A percentile compares a stretch with the other conserved stretches of the same genome.
Conservation (phyloP, 1,140 invertebrate species). For the honey bee (Apis mellifera) region DNA sequence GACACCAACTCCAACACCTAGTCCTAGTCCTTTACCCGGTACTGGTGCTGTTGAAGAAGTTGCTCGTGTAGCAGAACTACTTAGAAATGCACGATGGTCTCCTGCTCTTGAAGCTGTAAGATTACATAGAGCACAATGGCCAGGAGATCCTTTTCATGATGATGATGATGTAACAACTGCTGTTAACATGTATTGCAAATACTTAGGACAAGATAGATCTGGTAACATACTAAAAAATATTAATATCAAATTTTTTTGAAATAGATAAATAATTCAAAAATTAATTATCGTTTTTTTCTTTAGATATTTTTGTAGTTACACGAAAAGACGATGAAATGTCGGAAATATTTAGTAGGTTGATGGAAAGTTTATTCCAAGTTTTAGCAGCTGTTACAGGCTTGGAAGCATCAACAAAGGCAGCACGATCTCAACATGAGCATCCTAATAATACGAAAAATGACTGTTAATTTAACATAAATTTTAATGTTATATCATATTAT, state of each 20-base stretch:
- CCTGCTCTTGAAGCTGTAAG: constrained; percentile 85
- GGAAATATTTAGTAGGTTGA: constrained; percentile 85
- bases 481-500: constrained; percentile 44
- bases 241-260: neutral
- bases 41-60: constrained; percentile 81
- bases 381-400: constrained; percentile 83
- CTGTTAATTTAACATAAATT: constrained; percentile 69
- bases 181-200: constrained; percentile 87
- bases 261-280: neutral
- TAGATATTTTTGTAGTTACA: constrained; percentile 86
- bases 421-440: constrained; percentile 71
- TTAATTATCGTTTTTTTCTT: constrained; percentile 46
- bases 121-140: constrained; percentile 84
- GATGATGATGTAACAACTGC: constrained; percentile 85
- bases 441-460: constrained; percentile 75
- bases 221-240: constrained; percentile 77
- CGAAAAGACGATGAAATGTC: constrained; percentile 84
- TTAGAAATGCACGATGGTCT: constrained; percentile 85
- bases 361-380: constrained; percentile 86
- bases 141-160: constrained; percentile 83
- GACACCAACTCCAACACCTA: constrained; percentile 82
- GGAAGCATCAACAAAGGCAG: constrained; percentile 76
- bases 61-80: constrained; percentile 83
- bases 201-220: constrained; percentile 85
- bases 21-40: constrained; percentile 77